Percentiles rank a stretch among this genome's conserved stretches.
These are phyloP conservation scores for Eira barbara DNA, from an alignment of 2,113 vertebrate genomes.

Conservation along the genomic window DNA sequence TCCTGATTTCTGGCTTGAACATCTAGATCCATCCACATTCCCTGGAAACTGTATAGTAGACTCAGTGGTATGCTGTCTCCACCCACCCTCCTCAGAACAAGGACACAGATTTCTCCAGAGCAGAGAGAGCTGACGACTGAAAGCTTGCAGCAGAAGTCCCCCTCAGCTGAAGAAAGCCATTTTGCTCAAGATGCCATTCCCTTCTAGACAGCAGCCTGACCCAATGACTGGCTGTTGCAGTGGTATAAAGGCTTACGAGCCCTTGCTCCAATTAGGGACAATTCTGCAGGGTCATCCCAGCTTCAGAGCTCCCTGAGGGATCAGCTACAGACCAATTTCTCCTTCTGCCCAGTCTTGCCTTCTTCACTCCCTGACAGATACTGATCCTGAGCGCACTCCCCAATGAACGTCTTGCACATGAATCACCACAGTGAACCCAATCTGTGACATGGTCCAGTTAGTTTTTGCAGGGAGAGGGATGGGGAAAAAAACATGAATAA, in stretches of 20 bases:
- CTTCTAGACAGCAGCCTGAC: not conserved
- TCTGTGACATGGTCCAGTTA: not conserved
- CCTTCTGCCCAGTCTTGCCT: not conserved
- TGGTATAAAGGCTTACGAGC: not conserved
- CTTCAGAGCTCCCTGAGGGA: not conserved
- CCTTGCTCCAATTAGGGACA: not conserved
- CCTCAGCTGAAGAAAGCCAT: not conserved
- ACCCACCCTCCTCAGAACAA: not conserved
- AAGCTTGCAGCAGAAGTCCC: not conserved
- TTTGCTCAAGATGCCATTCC: not conserved
- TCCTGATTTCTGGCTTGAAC: not conserved
- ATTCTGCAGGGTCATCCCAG: not conserved
- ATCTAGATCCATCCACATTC: not conserved
- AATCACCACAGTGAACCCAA: not conserved
- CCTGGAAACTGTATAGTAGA: not conserved
- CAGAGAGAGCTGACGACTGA: not conserved
- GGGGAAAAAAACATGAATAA: not conserved
- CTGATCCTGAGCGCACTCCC: not conserved
- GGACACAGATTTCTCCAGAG: not conserved
- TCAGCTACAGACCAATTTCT: not conserved
- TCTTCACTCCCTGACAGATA: not conserved
- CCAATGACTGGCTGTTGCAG: fast-evolving
- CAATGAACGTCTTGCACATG: not conserved
- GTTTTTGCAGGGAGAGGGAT: not conserved
- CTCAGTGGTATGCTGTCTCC: not conserved